Evolutionary conservation across 2,888 invertebrate species (phyloP).

Genomic region (Hemicrepidius hirtus): DNA sequence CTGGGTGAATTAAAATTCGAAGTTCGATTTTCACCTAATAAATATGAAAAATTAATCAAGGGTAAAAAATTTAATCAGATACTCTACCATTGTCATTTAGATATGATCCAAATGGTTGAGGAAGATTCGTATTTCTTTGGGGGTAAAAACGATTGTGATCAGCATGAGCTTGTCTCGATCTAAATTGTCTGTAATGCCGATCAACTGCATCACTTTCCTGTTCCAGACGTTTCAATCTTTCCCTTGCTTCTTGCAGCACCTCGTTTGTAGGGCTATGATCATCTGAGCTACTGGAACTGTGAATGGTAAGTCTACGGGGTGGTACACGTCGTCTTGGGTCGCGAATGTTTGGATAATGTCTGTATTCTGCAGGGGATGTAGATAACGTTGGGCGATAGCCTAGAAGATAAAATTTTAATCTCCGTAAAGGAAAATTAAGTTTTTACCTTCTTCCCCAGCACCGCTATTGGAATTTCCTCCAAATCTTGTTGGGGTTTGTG

Average conservation of each 20-base stretch:
- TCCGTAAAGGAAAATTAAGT: too few species aligned
- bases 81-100: too few species aligned
- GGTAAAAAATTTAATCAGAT: too few species aligned
- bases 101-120: too few species aligned
- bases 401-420: too few species aligned
- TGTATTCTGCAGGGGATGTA: neutral
- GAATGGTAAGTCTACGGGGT: constrained; percentile 32
- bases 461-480: constrained; percentile 47
- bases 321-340: constrained; percentile 15
- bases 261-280: constrained; percentile 71
- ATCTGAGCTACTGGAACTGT: constrained; percentile 55
- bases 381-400: neutral
- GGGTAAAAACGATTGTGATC: neutral
- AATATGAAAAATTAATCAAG: too few species aligned
- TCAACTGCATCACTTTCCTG: constrained; percentile 78
- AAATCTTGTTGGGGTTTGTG: neutral
- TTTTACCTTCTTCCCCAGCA: constrained; percentile 56
- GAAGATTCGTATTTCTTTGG: too few species aligned
- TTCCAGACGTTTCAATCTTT: constrained; percentile 74
- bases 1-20: too few species aligned
- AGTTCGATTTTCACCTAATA: too few species aligned
- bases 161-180: neutral
- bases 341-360: neutral
- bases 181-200: constrained; percentile 69
- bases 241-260: constrained; percentile 74